These are phyloP conservation scores for Drosophila barbarae DNA, from an alignment of 2,888 invertebrate genomes.

Conservation along the genomic window DNA sequence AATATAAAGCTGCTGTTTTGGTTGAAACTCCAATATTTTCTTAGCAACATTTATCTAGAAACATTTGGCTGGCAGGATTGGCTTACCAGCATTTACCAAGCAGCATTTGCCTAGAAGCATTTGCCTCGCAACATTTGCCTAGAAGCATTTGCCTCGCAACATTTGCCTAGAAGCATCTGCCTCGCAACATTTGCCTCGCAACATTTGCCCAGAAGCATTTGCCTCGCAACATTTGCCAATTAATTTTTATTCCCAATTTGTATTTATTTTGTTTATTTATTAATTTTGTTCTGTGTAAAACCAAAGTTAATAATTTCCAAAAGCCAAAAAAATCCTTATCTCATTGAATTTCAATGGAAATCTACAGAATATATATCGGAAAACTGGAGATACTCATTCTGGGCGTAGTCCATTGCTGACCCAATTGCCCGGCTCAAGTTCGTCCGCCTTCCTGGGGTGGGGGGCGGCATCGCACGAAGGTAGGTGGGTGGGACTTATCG, in stretches of 20 bases:
- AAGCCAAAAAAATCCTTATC: constrained; percentile 7
- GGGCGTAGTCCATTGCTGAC: constrained; percentile 28
- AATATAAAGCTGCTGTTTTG: too few relatives aligned
- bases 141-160: not conserved
- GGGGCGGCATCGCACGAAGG: constrained; percentile 26
- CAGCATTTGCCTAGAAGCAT: too few relatives aligned
- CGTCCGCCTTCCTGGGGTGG: not conserved
- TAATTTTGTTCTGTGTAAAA: not conserved
- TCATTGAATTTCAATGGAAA: not conserved
- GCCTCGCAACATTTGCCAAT: not conserved
- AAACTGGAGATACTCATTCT: not conserved
- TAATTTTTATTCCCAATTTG: too few relatives aligned
- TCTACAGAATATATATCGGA: not conserved
- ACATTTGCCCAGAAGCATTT: not conserved
- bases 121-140: too few relatives aligned
- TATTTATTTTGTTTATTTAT: not conserved
- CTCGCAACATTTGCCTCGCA: not conserved
- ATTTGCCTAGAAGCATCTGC: not conserved
- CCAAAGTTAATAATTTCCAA: not conserved
- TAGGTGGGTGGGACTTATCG: constrained; percentile 14
- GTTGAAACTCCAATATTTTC: too few relatives aligned
- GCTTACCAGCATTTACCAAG: too few relatives aligned
- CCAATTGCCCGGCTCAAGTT: constrained; percentile 14
- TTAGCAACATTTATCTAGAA: too few relatives aligned
- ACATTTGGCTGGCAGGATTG: too few relatives aligned